Percentiles rank a stretch among this genome's conserved stretches.
phyloP scores from a whole-genome alignment of 2,797 vertebrate genomes.

The Lutra lutra region DNA sequence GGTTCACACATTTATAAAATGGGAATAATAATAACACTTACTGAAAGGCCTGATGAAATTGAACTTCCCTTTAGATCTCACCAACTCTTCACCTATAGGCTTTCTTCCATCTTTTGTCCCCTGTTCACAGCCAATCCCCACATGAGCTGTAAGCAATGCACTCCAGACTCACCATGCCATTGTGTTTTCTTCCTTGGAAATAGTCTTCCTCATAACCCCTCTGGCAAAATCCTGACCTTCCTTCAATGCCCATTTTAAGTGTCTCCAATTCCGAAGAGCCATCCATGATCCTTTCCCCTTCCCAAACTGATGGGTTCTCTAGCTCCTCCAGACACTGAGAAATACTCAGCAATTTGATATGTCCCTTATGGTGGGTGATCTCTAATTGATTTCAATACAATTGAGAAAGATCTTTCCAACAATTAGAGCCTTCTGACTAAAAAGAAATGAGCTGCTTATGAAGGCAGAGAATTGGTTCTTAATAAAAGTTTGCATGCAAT shows the following conservation, averaged over 20 bases:
- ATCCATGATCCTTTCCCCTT: not conserved
- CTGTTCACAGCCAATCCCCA: not conserved
- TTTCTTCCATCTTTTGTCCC: not conserved
- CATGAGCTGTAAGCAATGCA: not conserved
- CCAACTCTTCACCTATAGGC: not conserved
- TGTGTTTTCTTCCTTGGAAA: not conserved
- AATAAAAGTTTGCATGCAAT: not conserved
- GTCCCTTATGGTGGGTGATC: not conserved
- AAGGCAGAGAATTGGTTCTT: not conserved
- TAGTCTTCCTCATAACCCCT: not conserved
- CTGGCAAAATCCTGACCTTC: constrained; percentile 22
- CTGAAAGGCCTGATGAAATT: not conserved
- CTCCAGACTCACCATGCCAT: not conserved
- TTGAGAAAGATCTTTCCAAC: not conserved
- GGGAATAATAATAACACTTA: not conserved
- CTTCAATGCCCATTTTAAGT: not conserved
- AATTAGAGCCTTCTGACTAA: not conserved
- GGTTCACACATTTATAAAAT: constrained; percentile 23
- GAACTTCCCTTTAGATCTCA: not conserved
- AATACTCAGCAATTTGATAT: not conserved
- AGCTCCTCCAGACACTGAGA: not conserved
- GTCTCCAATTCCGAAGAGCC: constrained; percentile 28
- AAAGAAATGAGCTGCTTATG: not conserved
- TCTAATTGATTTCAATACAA: constrained; percentile 52
- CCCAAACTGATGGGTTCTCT: not conserved